Conservation (phyloP, 2,888 invertebrate species). For the Oegoconia quadripuncta region DNA sequence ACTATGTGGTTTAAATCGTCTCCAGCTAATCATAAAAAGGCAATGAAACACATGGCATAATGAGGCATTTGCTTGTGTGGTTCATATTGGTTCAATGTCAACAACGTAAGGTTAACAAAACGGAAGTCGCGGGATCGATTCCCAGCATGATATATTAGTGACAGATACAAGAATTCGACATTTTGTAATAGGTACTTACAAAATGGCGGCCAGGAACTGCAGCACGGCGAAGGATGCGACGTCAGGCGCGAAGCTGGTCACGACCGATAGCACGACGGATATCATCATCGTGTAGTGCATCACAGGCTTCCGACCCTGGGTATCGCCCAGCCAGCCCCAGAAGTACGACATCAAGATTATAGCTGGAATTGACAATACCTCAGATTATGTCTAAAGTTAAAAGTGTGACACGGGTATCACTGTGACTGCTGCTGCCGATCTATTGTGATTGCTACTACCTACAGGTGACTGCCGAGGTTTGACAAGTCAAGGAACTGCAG, state of each 20-base stretch:
- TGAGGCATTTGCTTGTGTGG: not conserved
- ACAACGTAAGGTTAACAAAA: too few species aligned
- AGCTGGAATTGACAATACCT: slow-evolving; percentile 50
- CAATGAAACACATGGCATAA: not conserved
- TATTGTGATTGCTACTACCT: too few species aligned
- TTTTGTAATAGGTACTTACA: slow-evolving; percentile 50
- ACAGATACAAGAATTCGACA: not conserved
- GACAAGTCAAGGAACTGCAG: not conserved
- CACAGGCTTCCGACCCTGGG: slow-evolving; percentile 82
- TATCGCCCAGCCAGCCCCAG: slow-evolving; percentile 90
- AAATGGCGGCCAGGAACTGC: slow-evolving; percentile 83
- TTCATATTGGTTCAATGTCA: not conserved
- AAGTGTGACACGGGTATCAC: not conserved
- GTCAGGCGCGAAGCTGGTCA: slow-evolving; percentile 80
- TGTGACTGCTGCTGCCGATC: too few species aligned
- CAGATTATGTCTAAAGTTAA: not conserved
- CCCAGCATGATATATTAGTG: not conserved
- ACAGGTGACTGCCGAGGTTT: not conserved
- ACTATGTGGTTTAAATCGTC: too few species aligned
- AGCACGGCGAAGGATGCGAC: slow-evolving; percentile 79
- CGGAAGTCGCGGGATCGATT: too few species aligned
- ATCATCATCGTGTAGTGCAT: slow-evolving; percentile 71
- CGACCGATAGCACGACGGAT: slow-evolving; percentile 74
- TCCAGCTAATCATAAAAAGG: not conserved
- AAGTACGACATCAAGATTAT: slow-evolving; percentile 86